Evolutionary conservation across 2,113 vertebrate species (phyloP), one percentile per base, ranked within the genome.

Genomic region (Heterotis niloticus): DNA sequence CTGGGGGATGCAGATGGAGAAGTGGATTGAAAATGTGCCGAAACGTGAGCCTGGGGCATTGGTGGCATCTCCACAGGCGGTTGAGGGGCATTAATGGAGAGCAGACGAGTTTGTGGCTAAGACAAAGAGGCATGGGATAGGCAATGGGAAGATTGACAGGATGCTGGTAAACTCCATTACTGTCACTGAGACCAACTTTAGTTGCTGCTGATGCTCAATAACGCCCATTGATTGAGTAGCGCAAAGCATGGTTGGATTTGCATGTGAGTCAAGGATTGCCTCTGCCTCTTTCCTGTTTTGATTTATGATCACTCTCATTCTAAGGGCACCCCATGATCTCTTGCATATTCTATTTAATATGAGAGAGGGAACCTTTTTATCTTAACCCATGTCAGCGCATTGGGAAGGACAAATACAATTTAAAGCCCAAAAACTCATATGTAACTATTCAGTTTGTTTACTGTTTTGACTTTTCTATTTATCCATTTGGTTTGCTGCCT

Each of bases 161-260:
- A 52, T 56, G 62, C 24, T 18, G 34, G 3, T 65, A 52, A 24
- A 62, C 28, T 60, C 75, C 60, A 76, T 76, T 65, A 65, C 76
- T 77, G 44, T 56, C 51, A 73, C 69, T 17, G 18, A 57, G 14
- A 24, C 16, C 28, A 14, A 13, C 23, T 78, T 69, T 78, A 59
- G 62, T 24, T 56, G 10, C 11, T 60, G 54, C 7, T 23, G 1
- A 51, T 18, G 7, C 26, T 29, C 24, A 10, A 51, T 78, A 20
- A 24, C 1, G 12, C 7, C 13, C 24, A 69, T 71, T 7, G 34
- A 78, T 78, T 14, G 66, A 34, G 70, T 16, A 13, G n/a, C 24
- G 24, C 12, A 14, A 12, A 20, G 56, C 24, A n/a, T 57, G 1
- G 14, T 11, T 18, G 13, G 52, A 68, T 78, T 71, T 71, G 57